phyloP scores from a whole-genome alignment of 2,888 invertebrate species.

The Bimastos eiseni region DNA sequence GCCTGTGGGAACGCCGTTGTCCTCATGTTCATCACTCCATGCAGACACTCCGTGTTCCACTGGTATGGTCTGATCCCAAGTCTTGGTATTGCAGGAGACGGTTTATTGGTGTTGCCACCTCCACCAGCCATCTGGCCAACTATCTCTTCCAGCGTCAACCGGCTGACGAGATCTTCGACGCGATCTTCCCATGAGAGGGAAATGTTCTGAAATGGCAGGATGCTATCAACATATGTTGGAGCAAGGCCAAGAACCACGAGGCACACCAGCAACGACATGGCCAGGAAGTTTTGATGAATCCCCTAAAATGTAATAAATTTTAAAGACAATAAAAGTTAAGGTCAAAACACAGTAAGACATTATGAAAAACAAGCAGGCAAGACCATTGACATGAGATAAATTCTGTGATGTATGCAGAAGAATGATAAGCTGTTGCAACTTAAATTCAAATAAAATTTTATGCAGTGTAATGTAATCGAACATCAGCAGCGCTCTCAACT shows the following conservation, averaged over 20 bases:
- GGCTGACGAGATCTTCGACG: conserved; percentile 52
- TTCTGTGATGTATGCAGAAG: too few species aligned
- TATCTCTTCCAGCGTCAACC: conserved; percentile 46
- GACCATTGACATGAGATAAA: too few species aligned
- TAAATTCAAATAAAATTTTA: too few species aligned
- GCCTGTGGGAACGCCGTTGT: conserved; percentile 55
- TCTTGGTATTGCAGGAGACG: conserved; percentile 47
- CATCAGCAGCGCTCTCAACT: too few species aligned
- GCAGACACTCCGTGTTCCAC: conserved; percentile 58
- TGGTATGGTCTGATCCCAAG: conserved; percentile 55
- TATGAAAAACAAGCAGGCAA: too few species aligned
- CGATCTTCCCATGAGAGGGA: conserved; percentile 53
- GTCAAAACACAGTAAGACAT: too few species aligned
- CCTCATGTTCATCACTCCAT: conserved; percentile 52
- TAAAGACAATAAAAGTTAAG: too few species aligned
- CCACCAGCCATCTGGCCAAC: conserved; percentile 40
- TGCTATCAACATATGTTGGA: background rate
- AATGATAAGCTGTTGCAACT: too few species aligned
- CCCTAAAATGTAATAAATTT: too few species aligned
- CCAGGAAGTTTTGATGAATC: background rate
- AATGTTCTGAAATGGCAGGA: conserved; percentile 50
- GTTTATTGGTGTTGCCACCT: conserved; percentile 48
- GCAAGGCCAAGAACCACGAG: background rate
- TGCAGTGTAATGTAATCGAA: too few species aligned
- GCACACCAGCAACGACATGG: background rate